A percentile compares a stretch with the other conserved stretches of the same genome.
Conservation (phyloP, 2,797 vertebrate genomes). For the Poeciliopsis infans region DNA sequence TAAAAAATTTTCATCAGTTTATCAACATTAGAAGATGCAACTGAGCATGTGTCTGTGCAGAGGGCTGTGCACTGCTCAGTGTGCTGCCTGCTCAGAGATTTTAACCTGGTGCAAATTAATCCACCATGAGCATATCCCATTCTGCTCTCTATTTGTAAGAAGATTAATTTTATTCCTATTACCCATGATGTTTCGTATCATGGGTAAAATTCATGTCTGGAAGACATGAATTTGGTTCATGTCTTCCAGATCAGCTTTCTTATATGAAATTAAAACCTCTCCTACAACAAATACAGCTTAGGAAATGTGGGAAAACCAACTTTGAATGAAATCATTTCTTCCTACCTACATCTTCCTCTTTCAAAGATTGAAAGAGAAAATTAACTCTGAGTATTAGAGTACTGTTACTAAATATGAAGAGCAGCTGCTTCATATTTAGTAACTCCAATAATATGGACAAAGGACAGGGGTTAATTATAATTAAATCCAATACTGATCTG, state of each 20-base stretch:
- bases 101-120: constrained; percentile 2
- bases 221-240: not conserved
- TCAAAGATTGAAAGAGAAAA: not conserved
- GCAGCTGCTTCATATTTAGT: not conserved
- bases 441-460: not conserved
- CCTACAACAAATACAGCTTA: not conserved
- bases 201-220: too few species aligned
- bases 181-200: not conserved
- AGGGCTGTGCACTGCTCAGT: not conserved
- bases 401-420: too few species aligned
- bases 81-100: not conserved
- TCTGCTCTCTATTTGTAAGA: not conserved
- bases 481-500: not conserved
- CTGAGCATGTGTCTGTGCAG: not conserved
- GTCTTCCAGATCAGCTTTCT: not conserved
- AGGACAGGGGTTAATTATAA: not conserved
- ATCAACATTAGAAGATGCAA: not conserved
- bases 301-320: not conserved
- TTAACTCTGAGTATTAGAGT: not conserved
- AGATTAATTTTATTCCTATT: not conserved
- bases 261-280: not conserved
- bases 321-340: not conserved
- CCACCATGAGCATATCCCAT: not conserved
- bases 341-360: not conserved
- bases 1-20: not conserved